These are phyloP conservation scores for Dendrophyllia cribrosa DNA, from an alignment of 64 coral and sea anemone species.

Conservation along the genomic window DNA sequence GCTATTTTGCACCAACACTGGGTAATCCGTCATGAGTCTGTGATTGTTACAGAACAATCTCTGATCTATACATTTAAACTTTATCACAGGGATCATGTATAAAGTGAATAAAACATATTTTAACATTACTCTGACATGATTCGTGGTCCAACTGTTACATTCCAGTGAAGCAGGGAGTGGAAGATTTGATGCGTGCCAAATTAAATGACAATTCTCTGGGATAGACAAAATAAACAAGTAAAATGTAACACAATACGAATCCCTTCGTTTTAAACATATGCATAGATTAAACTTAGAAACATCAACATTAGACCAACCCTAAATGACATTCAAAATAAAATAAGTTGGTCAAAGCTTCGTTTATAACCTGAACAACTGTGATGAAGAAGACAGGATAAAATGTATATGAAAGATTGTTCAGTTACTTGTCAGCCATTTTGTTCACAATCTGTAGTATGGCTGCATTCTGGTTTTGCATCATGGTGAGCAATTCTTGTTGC, in stretches of 20 bases:
- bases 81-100: constrained; percentile 4
- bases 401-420: constrained; percentile 30
- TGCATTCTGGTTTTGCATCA: neutral
- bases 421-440: neutral
- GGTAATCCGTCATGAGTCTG: constrained; percentile 23
- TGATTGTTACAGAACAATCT: constrained; percentile 12
- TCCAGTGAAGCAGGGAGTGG: no score
- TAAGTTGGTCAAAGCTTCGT: neutral
- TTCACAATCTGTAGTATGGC: neutral
- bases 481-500: no score
- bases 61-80: neutral
- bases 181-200: no score
- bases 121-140: no score
- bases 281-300: constrained; percentile 1
- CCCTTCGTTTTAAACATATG: neutral
- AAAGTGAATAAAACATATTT: no score
- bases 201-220: no score
- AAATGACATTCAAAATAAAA: no score
- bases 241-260: no score
- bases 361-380: neutral
- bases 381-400: neutral
- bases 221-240: no score
- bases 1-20: constrained; percentile 9
- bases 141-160: no score
- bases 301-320: neutral